Evolutionary conservation across 2,888 invertebrate species (phyloP).

Genomic region (Lasioglossum pauxillum): DNA sequence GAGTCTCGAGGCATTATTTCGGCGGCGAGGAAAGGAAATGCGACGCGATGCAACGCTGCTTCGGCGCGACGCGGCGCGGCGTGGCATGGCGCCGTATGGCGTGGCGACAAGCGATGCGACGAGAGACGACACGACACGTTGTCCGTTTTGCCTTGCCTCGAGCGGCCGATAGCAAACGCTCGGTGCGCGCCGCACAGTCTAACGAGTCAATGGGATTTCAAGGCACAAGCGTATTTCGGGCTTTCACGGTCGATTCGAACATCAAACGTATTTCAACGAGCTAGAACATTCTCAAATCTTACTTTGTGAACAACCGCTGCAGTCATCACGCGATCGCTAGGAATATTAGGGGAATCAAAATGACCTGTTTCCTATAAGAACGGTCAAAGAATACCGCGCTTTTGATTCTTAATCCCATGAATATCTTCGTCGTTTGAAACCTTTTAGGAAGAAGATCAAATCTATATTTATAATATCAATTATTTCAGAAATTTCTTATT

Average conservation of each 20-base stretch:
- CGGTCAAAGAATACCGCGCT: too few species aligned
- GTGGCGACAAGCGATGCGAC: neutral
- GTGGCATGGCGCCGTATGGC: neutral
- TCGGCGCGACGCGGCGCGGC: neutral
- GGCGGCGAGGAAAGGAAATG: neutral
- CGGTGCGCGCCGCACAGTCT: neutral
- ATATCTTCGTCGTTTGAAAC: too few species aligned
- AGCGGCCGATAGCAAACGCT: neutral
- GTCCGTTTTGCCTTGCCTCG: neutral
- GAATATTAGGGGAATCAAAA: too few species aligned
- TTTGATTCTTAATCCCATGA: too few species aligned
- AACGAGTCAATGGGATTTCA: neutral
- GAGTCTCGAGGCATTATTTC: neutral
- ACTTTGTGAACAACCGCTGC: fast-evolving
- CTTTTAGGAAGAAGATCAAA: too few species aligned
- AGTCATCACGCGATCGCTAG: neutral
- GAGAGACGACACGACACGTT: neutral
- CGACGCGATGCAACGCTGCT: neutral
- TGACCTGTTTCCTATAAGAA: too few species aligned
- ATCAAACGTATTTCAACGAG: neutral
- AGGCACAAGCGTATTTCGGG: neutral
- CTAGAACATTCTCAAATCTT: neutral
- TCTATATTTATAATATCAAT: too few species aligned
- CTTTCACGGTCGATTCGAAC: neutral
- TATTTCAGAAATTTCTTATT: too few species aligned